A percentile compares a stretch with the other conserved stretches of the same genome.
phyloP scores from a whole-genome alignment of 2,888 invertebrate species.

The Antitype chi region DNA sequence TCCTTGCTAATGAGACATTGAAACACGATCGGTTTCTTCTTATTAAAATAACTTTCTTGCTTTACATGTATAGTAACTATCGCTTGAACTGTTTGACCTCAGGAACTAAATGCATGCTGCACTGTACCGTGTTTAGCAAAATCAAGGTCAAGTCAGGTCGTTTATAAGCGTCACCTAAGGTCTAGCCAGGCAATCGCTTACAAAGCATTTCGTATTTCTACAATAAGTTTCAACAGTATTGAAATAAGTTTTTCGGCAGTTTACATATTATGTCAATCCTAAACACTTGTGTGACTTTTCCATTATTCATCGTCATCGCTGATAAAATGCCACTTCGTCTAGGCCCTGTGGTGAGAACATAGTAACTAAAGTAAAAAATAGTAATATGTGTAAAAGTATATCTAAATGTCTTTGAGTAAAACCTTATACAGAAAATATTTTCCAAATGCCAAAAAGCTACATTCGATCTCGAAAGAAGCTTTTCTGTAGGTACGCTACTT shows the following conservation, averaged over 20 bases:
- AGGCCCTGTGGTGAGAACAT: background rate
- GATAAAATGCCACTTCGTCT: background rate
- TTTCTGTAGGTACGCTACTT: background rate
- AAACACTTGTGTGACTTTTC: background rate
- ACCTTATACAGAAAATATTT: background rate
- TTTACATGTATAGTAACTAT: constrained; percentile 8
- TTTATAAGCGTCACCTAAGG: background rate
- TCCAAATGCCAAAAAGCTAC: background rate
- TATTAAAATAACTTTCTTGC: constrained; percentile 41
- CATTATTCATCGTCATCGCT: background rate
- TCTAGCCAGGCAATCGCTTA: background rate
- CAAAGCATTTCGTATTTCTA: background rate
- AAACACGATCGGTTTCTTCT: constrained; percentile 10
- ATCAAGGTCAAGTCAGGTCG: background rate
- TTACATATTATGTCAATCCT: background rate
- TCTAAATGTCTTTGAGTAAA: too few species aligned
- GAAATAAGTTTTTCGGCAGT: background rate
- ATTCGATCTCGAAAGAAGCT: background rate
- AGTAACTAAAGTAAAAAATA: background rate
- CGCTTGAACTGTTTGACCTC: constrained; percentile 33
- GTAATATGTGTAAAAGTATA: background rate
- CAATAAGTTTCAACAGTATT: background rate
- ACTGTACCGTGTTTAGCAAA: constrained; percentile 16
- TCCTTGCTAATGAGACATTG: constrained; percentile 43
- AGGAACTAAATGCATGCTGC: constrained; percentile 18